Base-by-base conservation (phyloP, 2,888 invertebrate genomes). In the Phania funesta region DNA sequence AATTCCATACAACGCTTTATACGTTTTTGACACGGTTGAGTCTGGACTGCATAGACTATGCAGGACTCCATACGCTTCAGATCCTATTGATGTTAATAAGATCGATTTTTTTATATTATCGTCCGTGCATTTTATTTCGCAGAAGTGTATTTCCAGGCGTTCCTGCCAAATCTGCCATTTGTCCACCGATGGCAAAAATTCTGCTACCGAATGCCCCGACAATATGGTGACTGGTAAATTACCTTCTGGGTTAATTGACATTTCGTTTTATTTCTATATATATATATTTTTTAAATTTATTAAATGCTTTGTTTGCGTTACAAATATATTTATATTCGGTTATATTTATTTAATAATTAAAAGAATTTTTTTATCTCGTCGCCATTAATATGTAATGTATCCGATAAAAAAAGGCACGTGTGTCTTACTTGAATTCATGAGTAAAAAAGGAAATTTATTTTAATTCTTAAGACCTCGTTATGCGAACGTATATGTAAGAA, bases 91-190 rank as follows among this genome's bases (percentile, higher is more conserved):
- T 20, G 20, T 35, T 20, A 20, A 20, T 20, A 56, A 32, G 20
- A 56, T 35, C 6, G 32, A 35, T 13, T 35, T 56, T 20, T 56
- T 56, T 6, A 44, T 44, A 6, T 62, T 62, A 4, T 62, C 62
- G 4, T 44, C 44, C 11, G 24, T 44, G 18, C 62, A 62, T 0
- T 62, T 62, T 44, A 62, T 44, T 18, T 62, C 62, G n/a, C 44
- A 62, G 18, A 62, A 62, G 11, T 62, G 44, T 62, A 62, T 62
- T 44, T 44, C 26, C 18, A 62, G 6, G 8, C 62, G 41, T 62
- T 62, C 62, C 18, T 62, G 7, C 29, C 44, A 62, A 18, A 62
- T 44, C 24, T 5, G 8, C 62, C 44, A 62, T 35, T 35, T 44
- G 16, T 44, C 62, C 22, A 24, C 62, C 26, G 44, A 41, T 26